A percentile compares a stretch with the other conserved stretches of the same genome.
phyloP scores from a whole-genome alignment of 2,888 invertebrate genomes.

The Diploptera punctata region DNA sequence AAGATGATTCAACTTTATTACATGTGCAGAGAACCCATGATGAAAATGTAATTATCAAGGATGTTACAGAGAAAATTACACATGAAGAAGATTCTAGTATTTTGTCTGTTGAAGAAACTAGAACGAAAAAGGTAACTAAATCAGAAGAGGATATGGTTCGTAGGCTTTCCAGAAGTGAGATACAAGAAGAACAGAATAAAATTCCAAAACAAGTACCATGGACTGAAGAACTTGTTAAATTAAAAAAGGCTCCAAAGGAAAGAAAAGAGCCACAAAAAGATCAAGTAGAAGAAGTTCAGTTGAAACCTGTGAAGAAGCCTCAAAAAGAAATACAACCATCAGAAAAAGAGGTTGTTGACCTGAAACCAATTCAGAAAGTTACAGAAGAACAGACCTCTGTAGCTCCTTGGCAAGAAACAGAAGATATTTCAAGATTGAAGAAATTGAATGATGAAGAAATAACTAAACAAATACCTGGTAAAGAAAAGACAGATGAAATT shows the following conservation, averaged over 20 bases:
- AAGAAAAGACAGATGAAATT: too few species aligned
- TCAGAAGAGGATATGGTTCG: conserved; percentile 20
- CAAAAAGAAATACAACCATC: conserved; percentile 24
- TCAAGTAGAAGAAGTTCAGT: conserved; percentile 57
- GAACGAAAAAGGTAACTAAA: conserved; percentile 34
- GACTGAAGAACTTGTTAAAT: conserved; percentile 37
- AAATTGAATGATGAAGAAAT: conserved; percentile 40
- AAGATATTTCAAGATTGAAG: conserved; percentile 50
- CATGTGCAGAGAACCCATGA: conserved; percentile 44
- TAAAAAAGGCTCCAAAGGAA: conserved; percentile 54
- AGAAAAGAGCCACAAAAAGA: conserved; percentile 55
- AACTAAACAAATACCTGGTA: too few species aligned
- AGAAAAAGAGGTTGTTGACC: conserved; percentile 39
- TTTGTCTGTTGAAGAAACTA: conserved; percentile 22
- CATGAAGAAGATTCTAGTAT: conserved; percentile 24
- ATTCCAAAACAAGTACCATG: conserved; percentile 18
- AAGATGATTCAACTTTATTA: conserved; percentile 46
- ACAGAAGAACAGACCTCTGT: background rate
- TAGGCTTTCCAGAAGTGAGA: conserved; percentile 31
- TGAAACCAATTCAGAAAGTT: conserved; percentile 39
- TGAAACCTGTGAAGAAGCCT: conserved; percentile 54
- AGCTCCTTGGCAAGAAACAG: conserved; percentile 18
- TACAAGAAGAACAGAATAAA: conserved; percentile 34
- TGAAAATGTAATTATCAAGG: conserved; percentile 27
- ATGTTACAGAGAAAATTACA: conserved; percentile 18